These are phyloP conservation scores for Rhynchopsitta pachyrhyncha DNA, from an alignment of 2,113 vertebrate genomes.

Conservation along the genomic window DNA sequence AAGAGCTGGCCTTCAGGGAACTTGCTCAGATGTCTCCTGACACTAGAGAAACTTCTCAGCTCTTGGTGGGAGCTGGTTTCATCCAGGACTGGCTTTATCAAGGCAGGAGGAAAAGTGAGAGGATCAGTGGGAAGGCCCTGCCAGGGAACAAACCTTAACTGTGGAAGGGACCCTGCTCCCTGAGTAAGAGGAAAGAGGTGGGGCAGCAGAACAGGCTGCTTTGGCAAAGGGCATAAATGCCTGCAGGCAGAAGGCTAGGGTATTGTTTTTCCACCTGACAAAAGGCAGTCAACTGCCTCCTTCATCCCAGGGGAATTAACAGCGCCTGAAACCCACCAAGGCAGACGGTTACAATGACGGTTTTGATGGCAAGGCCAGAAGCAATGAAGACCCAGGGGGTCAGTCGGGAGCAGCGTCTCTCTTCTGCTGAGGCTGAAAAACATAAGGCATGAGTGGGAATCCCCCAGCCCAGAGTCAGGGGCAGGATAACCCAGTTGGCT, in stretches of 20 bases:
- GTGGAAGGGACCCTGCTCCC: background rate
- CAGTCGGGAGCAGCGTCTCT: background rate
- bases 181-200: background rate
- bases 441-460: background rate
- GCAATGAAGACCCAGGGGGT: background rate
- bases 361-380: background rate
- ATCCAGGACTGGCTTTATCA: background rate
- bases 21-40: background rate
- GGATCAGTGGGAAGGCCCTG: background rate
- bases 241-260: background rate
- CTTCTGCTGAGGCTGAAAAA: background rate
- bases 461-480: rapidly evolving
- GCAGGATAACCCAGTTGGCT: background rate
- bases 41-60: background rate
- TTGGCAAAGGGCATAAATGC: background rate
- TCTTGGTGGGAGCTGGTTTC: background rate
- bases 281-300: background rate
- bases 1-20: background rate
- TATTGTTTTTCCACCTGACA: background rate
- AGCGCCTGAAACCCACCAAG: background rate
- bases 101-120: background rate
- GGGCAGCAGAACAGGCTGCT: background rate
- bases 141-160: background rate
- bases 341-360: background rate
- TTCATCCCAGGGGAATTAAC: background rate